Conservation (phyloP, 2,888 invertebrate species). For the Thereva unica region DNA sequence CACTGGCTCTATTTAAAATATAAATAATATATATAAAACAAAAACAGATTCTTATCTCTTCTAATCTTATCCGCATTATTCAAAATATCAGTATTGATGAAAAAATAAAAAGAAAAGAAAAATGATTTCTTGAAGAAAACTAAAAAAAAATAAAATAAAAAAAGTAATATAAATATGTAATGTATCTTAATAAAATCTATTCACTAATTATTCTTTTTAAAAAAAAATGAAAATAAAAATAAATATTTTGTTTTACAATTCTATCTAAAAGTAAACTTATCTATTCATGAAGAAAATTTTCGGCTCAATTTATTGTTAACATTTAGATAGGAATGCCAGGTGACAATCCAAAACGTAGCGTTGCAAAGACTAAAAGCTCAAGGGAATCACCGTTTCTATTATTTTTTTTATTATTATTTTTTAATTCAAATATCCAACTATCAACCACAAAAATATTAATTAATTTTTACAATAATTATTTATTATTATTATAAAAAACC, state of each 20-base stretch:
- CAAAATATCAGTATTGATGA: not conserved
- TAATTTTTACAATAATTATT: not conserved
- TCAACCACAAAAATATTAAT: not conserved
- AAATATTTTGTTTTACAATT: not conserved
- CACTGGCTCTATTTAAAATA: too few species aligned
- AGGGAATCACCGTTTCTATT: conserved; percentile 34
- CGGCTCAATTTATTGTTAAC: conserved; percentile 42
- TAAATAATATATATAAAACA: too few species aligned
- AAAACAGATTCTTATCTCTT: too few species aligned
- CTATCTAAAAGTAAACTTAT: not conserved
- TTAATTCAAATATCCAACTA: too few species aligned
- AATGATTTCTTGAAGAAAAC: not conserved
- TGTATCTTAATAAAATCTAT: not conserved
- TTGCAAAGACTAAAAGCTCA: conserved; percentile 45
- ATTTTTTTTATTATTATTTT: not conserved
- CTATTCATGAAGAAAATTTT: conserved; percentile 37
- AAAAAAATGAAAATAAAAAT: not conserved
- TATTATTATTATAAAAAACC: conserved; percentile 21
- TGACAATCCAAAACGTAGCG: conserved; percentile 48
- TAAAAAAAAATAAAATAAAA: not conserved
- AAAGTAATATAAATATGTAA: conserved; percentile 1
- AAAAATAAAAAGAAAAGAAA: conserved; percentile 2
- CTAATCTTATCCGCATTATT: too few species aligned
- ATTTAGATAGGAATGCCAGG: conserved; percentile 48
- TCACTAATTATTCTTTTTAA: not conserved